Conservation (phyloP, 2,888 invertebrate species). For the Cephus sareptanus region DNA sequence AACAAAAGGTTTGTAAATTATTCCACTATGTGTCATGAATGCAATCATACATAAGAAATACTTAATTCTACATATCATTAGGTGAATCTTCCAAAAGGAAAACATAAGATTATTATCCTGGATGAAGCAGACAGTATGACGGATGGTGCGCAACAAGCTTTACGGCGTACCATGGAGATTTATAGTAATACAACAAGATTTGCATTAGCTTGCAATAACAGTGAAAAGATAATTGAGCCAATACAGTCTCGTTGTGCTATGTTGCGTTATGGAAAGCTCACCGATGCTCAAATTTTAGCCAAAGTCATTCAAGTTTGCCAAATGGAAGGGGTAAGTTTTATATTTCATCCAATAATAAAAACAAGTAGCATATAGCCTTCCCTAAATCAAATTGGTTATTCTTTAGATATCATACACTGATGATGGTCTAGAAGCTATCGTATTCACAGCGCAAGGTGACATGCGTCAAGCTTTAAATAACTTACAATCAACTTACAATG, state of each 20-base stretch:
- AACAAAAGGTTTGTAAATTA: conserved; percentile 76
- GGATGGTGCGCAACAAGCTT: conserved; percentile 97
- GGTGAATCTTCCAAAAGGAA: conserved; percentile 90
- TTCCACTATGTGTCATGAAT: not conserved
- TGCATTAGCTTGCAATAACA: conserved; percentile 97
- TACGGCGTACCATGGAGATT: conserved; percentile 98
- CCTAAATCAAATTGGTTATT: not conserved
- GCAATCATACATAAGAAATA: not conserved
- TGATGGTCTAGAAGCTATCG: conserved; percentile 94
- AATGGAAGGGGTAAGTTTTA: conserved; percentile 74
- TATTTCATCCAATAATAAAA: not conserved
- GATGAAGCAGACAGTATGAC: conserved; percentile 99
- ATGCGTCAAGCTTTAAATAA: conserved; percentile 98
- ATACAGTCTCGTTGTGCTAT: conserved; percentile 99
- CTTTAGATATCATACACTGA: conserved; percentile 81
- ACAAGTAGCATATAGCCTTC: not conserved
- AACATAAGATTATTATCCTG: conserved; percentile 96
- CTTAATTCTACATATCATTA: conserved; percentile 71
- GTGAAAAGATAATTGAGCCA: conserved; percentile 98
- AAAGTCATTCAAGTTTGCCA: conserved; percentile 82
- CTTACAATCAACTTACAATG: conserved; percentile 93
- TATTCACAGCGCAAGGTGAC: conserved; percentile 99
- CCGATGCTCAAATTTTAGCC: conserved; percentile 90
- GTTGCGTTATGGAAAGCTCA: conserved; percentile 89
- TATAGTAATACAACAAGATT: conserved; percentile 97